Percentiles rank a stretch among this genome's conserved stretches.
phyloP scores from a whole-genome alignment of 1,140 invertebrate species.

The Hyposmocoma kahamanoa region DNA sequence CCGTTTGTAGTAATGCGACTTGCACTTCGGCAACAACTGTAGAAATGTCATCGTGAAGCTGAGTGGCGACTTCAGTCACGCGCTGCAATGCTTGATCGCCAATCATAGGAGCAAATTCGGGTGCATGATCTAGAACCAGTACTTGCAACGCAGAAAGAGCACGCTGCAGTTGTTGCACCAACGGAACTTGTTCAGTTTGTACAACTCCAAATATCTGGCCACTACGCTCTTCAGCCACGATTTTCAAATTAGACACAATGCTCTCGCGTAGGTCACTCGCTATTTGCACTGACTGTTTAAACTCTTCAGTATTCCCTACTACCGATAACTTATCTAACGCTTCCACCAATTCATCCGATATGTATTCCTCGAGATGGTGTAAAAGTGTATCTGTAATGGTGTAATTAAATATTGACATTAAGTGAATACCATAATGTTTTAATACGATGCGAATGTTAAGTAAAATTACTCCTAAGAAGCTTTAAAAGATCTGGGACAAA shows the following conservation, averaged over 20 bases:
- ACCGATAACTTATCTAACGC: not conserved
- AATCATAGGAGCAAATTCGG: slow-evolving; percentile 10
- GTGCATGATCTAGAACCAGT: slow-evolving; percentile 12
- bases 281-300: not conserved
- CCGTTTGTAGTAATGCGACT: no score
- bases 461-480: no score
- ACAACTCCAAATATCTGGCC: not conserved
- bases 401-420: no score
- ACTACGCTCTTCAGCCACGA: not conserved
- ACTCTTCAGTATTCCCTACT: not conserved
- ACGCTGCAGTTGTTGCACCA: slow-evolving; percentile 11
- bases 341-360: slow-evolving; percentile 2
- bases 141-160: slow-evolving; percentile 13
- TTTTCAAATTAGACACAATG: slow-evolving; percentile 7
- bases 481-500: no score
- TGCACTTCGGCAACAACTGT: no score
- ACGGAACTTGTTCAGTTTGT: slow-evolving; percentile 1
- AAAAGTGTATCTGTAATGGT: slow-evolving; percentile 12
- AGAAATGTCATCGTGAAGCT: slow-evolving; percentile 25
- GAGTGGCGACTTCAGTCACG: slow-evolving; percentile 16
- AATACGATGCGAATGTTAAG: no score
- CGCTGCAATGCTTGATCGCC: slow-evolving; percentile 10
- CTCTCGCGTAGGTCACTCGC: not conserved
- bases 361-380: slow-evolving; percentile 8
- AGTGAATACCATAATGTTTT: no score